A percentile compares a stretch with the other conserved stretches of the same genome.
These are phyloP conservation scores for Plectropomus leopardus DNA, from an alignment of 2,113 vertebrate species.

Conservation along the genomic window DNA sequence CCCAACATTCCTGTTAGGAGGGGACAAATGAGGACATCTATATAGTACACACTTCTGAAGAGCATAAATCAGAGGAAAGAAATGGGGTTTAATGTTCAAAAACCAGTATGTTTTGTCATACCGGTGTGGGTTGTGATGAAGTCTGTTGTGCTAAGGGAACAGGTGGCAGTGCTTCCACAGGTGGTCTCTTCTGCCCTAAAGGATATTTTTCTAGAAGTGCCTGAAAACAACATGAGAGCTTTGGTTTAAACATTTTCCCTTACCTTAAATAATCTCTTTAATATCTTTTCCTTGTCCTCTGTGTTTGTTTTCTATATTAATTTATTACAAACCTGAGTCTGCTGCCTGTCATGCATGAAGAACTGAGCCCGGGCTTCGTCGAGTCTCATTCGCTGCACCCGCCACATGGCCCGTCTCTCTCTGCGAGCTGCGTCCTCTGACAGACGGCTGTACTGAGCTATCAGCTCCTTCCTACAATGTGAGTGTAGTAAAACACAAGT, in stretches of 20 bases:
- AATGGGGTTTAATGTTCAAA: background rate
- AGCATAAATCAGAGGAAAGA: background rate
- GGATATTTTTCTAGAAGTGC: constrained; percentile 85
- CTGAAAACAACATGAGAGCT: constrained; percentile 64
- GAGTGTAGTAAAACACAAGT: background rate
- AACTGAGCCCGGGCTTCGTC: constrained; percentile 87
- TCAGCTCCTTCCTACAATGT: constrained; percentile 91
- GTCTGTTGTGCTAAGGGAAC: constrained; percentile 52
- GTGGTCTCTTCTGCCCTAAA: constrained; percentile 76
- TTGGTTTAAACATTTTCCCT: constrained; percentile 6
- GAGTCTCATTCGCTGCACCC: constrained; percentile 89
- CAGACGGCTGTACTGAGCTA: constrained; percentile 92
- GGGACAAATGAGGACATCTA: constrained; percentile 9
- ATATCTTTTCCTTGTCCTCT: constrained; percentile 1
- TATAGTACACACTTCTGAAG: background rate
- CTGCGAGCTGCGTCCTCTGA: constrained; percentile 92
- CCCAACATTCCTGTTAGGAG: constrained; percentile 54
- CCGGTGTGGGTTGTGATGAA: constrained; percentile 45
- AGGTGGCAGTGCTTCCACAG: constrained; percentile 49
- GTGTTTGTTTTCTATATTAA: constrained; percentile 4
- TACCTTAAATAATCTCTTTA: background rate
- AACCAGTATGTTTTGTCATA: constrained; percentile 44
- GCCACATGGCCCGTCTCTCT: constrained; percentile 93
- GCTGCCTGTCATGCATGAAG: constrained; percentile 84
- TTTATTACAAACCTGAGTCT: constrained; percentile 82